phyloP scores from a whole-genome alignment of 2,797 vertebrate species.

The Picus viridis region DNA sequence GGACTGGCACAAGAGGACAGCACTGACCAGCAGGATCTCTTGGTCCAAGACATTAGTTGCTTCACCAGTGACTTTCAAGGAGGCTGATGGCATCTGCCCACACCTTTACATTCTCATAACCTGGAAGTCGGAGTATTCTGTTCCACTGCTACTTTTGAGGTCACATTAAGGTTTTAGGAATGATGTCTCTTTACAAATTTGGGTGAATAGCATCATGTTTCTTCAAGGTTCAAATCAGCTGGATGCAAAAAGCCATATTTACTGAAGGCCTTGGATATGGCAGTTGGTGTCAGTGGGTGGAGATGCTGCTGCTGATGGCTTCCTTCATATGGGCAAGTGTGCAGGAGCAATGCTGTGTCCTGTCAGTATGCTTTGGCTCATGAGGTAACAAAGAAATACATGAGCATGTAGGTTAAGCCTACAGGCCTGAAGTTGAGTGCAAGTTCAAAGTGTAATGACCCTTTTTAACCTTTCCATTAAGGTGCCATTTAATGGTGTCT shows the following conservation, averaged over 20 bases:
- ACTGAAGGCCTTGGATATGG: not conserved
- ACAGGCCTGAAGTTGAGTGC: fast-evolving
- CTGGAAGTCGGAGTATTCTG: not conserved
- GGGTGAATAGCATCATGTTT: fast-evolving
- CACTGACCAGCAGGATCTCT: not conserved
- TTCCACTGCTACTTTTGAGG: not conserved
- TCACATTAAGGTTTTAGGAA: not conserved
- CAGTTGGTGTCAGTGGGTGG: not conserved
- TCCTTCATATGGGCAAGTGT: not conserved
- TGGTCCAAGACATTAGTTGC: not conserved
- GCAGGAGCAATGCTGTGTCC: not conserved
- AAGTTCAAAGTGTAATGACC: no score
- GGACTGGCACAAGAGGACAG: not conserved
- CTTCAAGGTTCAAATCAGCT: not conserved
- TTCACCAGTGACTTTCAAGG: not conserved
- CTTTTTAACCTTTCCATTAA: no score
- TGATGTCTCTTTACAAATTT: not conserved
- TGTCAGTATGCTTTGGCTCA: not conserved
- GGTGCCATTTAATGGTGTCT: not conserved
- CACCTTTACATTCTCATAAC: not conserved
- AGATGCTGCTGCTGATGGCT: not conserved
- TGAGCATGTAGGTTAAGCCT: not conserved
- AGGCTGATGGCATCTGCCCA: not conserved
- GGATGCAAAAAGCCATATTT: fast-evolving
- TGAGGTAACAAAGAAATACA: not conserved